phyloP scores from a whole-genome alignment of 2,797 vertebrate species.

The Lithobates pipiens region DNA sequence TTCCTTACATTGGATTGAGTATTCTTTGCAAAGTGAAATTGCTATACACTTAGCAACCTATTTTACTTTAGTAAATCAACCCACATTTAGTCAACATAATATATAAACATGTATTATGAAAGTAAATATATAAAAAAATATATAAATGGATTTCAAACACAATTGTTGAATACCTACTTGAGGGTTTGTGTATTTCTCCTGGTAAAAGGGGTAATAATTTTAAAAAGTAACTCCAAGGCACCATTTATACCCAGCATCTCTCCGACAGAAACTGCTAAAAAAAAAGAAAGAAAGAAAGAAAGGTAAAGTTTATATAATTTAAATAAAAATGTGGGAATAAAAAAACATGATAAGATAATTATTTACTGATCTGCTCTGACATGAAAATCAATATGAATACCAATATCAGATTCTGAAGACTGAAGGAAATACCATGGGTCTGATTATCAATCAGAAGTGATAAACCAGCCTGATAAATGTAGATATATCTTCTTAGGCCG shows the following conservation, averaged over 20 bases:
- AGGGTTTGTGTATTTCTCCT: constrained; percentile 75
- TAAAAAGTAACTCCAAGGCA: constrained; percentile 86
- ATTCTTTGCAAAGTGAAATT: too few species aligned
- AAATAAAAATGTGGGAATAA: too few species aligned
- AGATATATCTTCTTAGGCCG: constrained; percentile 40
- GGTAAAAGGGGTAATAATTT: constrained; percentile 82
- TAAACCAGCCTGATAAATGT: neutral
- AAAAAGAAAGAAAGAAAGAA: neutral
- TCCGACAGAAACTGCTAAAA: constrained; percentile 80
- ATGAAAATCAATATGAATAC: too few species aligned
- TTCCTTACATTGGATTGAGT: too few species aligned
- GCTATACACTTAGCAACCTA: too few species aligned
- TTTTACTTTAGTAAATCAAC: too few species aligned
- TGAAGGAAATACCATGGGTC: too few species aligned
- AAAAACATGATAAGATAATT: too few species aligned
- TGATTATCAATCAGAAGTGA: too few species aligned
- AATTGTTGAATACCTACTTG: constrained; percentile 77
- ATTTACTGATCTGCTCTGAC: too few species aligned
- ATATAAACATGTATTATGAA: neutral
- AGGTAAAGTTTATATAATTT: neutral
- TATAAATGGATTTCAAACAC: neutral
- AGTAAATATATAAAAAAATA: neutral
- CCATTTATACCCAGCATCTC: constrained; percentile 84
- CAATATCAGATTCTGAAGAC: too few species aligned
- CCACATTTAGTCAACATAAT: neutral